Conservation (phyloP, 2,888 invertebrate species). For the Pomacea canaliculata region DNA sequence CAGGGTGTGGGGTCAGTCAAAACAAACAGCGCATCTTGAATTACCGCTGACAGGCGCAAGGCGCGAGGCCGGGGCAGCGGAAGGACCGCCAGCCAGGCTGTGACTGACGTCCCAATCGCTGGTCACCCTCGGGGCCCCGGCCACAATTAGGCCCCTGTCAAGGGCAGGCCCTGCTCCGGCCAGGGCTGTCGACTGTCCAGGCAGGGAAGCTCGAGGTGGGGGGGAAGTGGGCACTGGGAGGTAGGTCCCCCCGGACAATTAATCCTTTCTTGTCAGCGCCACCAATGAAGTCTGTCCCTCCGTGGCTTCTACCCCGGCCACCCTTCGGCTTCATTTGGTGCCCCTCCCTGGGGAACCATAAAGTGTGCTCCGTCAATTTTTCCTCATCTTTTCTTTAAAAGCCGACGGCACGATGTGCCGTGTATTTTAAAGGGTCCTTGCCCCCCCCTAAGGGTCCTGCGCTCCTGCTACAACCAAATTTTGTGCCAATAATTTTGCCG, state of each 20-base stretch:
- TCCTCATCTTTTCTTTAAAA: conserved; percentile 28
- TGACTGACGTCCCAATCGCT: conserved; percentile 35
- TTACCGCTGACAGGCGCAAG: no score
- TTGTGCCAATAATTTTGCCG: conserved; percentile 14
- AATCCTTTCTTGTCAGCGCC: conserved; percentile 31
- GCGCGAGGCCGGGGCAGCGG: no score
- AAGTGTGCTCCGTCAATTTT: conserved; percentile 30
- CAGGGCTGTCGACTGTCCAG: conserved; percentile 15
- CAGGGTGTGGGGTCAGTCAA: no score
- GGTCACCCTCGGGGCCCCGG: conserved; percentile 17
- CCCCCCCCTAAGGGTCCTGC: background rate
- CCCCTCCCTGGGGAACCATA: conserved; percentile 28
- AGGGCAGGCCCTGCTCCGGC: conserved; percentile 30
- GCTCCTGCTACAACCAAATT: conserved; percentile 8
- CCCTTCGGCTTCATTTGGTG: conserved; percentile 13
- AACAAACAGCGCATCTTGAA: no score
- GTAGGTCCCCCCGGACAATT: conserved; percentile 27
- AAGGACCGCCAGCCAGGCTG: conserved; percentile 3
- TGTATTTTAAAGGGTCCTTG: conserved; percentile 9
- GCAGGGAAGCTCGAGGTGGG: background rate
- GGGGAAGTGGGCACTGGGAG: background rate
- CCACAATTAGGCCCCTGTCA: conserved; percentile 38
- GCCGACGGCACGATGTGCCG: conserved; percentile 19
- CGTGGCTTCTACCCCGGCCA: conserved; percentile 2
- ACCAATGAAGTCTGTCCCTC: conserved; percentile 23